Evolutionary conservation across 2,888 invertebrate genomes (phyloP), one percentile per base, ranked within the genome.

Genomic region (Andrena camellia): DNA sequence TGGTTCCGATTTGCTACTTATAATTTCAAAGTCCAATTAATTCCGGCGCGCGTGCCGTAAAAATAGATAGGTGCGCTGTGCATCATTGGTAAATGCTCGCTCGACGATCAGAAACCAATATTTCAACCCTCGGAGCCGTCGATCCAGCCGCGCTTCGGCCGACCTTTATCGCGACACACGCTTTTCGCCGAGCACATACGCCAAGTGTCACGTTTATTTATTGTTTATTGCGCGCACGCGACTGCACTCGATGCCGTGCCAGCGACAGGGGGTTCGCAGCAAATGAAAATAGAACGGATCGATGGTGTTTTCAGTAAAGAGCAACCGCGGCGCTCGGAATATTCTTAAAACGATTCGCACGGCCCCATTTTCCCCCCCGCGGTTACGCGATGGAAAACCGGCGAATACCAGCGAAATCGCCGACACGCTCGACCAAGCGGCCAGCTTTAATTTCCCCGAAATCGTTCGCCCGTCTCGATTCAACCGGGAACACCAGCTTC

Each of bases 241-340:
- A 62, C 10, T 42, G 29, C 78, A 42, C 60, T 60, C 60, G 78
- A 62, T 67, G 50, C 50, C 48, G 6, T 48, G 23, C 20, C 29
- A 50, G 31, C 64, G 59, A 66, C 69, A 52, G 35, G 17, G 71
- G 13, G 48, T 54, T 62, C 63, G 79, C 31, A 66, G 23, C 17
- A 52, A 69, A 66, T 52, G 80, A 80, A 68, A 68, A 79, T 79
- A 78, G 79, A 79, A 64, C 57, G 57, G 79, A 79, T 79, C 79
- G 78, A 79, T 78, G 42, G 60, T 70, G 66, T 79, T 78, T 83
- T 62, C 62, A 68, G 33, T 57, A 57, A 60, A 68, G 62, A 70
- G 69, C 67, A 67, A 74, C 54, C 35, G 35, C n/a, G 26, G 50
- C 26, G 42, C 29, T 29, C 26, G 35, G 31, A 78, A 57, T 48